These are phyloP conservation scores for Clarias macrocephalus DNA, from an alignment of 2,113 vertebrate genomes.

Conservation along the genomic window DNA sequence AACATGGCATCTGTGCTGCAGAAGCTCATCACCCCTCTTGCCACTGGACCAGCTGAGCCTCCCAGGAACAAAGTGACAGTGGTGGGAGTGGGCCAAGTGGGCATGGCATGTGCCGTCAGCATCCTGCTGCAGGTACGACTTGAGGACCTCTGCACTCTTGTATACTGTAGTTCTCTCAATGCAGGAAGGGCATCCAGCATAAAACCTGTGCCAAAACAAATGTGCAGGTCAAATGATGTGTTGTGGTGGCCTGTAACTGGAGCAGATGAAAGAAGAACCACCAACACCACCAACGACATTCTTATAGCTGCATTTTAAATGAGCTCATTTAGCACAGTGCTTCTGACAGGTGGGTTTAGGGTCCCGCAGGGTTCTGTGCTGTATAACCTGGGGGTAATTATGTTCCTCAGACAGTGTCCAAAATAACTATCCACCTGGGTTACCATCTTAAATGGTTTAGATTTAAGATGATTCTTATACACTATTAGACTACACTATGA, in stretches of 20 bases:
- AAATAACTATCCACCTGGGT: neutral
- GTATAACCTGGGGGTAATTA: neutral
- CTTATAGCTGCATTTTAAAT: neutral
- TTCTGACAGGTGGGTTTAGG: neutral
- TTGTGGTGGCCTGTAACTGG: too few species aligned
- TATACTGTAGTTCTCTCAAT: neutral
- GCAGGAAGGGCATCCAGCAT: too few species aligned
- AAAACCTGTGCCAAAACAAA: too few species aligned
- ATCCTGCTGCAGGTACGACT: constrained; percentile 81
- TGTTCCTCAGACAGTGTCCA: neutral
- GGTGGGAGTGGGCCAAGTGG: constrained; percentile 93
- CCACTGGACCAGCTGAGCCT: constrained; percentile 18
- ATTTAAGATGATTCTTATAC: neutral
- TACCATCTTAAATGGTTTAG: neutral
- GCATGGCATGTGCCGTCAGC: constrained; percentile 94
- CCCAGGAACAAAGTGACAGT: constrained; percentile 91
- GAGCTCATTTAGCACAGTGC: neutral
- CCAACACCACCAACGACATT: too few species aligned
- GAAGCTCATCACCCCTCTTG: constrained; percentile 81
- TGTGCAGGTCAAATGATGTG: too few species aligned
- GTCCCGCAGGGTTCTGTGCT: neutral
- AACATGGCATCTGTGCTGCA: constrained; percentile 87
- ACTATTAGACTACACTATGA: neutral
- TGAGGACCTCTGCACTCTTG: neutral
- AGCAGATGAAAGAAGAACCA: too few species aligned